Evolutionary conservation across 2,113 vertebrate species (phyloP).

Genomic region (Eublepharis macularius): DNA sequence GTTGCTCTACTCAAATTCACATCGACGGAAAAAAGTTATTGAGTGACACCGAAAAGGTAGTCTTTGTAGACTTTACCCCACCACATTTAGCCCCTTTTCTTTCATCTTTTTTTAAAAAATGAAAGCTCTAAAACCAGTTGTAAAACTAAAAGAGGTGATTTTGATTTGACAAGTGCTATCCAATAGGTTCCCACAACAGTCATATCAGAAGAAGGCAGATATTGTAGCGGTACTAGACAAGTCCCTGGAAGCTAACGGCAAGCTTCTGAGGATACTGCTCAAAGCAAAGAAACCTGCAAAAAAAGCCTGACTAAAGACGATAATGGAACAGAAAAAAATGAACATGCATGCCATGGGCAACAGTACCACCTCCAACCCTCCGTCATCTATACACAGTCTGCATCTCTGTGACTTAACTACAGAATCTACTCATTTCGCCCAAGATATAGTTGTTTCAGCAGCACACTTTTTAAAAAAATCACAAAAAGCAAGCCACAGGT

Average conservation of each 20-base stretch:
- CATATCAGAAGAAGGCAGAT: not conserved
- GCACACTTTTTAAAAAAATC: not conserved
- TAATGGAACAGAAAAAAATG: slow-evolving; percentile 15
- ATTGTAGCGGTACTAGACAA: not conserved
- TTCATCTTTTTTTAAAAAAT: too few species aligned
- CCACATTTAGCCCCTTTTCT: not conserved
- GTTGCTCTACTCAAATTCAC: not conserved
- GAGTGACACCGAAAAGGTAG: not conserved
- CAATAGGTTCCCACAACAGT: not conserved
- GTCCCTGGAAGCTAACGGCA: not conserved
- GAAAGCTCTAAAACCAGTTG: not conserved
- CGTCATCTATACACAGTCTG: not conserved
- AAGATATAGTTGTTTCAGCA: not conserved
- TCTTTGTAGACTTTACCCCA: not conserved
- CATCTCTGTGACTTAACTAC: not conserved
- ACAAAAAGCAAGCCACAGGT: too few species aligned
- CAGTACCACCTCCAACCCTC: not conserved
- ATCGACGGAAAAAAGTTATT: not conserved
- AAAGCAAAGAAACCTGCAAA: slow-evolving; percentile 15
- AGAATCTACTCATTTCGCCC: not conserved
- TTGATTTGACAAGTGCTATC: not conserved
- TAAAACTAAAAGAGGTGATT: not conserved
- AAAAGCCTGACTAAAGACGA: not conserved
- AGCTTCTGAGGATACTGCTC: not conserved
- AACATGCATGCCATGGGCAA: slow-evolving; percentile 11